Base-by-base conservation (phyloP, 2,888 invertebrate genomes). In the Amiota communis region DNA sequence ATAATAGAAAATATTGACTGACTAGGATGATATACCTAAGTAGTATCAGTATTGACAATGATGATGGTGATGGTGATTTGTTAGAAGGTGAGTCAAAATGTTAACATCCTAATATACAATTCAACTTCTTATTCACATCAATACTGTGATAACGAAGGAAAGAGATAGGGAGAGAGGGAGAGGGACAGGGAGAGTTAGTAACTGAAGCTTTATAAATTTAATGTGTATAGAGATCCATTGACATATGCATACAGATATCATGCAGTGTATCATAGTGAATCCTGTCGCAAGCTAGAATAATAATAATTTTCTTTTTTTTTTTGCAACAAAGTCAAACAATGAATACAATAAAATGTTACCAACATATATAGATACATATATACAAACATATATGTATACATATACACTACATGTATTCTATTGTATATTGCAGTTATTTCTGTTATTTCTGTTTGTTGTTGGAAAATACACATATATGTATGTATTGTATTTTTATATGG, bases 311-410 rank as follows among this genome's bases (percentile, higher is more conserved):
- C 46, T 13, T 46, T 63, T 13, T 12, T 47, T 8, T 10, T 23
- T 23, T n/a, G n/a, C n/a, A n/a, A 36, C 13, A 8, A 10, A 46
- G 23, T 8, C 53, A 20, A 68, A 68, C 51, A 68, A 68, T 68
- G 67, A 53, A 68, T 53, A 53, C 53, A 53, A 15, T 15, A 53
- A 15, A 53, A 53, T 53, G 53, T n/a, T 53, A 2, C 13, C 59
- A 59, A 20, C n/a, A 15, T 74, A 63, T n/a, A n/a, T n/a, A n/a
- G n/a, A n/a, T 64, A 73, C 75, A 85, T 86, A 83, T 84, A 82
- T 81, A 82, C 84, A 85, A 84, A 82, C 36, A 36, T 6, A 36
- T 6, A 36, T 6, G 77, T 82, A 81, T n/a, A 84, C 85, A 23
- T 23, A 23, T 36, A 36, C 36, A 36, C 1, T 23, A 23, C 23